Percentiles rank a stretch among this genome's conserved stretches.
phyloP scores from a whole-genome alignment of 2,113 vertebrate species.

The Chaenocephalus aceratus region DNA sequence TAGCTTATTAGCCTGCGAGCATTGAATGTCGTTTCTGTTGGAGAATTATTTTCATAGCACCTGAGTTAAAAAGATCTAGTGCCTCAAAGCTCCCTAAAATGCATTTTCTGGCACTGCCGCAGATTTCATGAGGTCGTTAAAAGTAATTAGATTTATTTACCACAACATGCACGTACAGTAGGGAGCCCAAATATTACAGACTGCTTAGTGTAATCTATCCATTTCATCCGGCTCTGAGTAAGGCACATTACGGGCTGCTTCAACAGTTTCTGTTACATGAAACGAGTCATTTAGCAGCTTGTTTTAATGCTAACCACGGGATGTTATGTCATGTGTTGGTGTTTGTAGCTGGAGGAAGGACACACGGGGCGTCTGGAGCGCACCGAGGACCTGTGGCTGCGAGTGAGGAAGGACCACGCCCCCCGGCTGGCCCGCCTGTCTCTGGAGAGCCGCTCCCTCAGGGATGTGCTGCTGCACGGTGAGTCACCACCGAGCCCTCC shows the following conservation, averaged over 20 bases:
- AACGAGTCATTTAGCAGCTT: neutral
- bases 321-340: constrained; percentile 24
- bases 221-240: too few species aligned
- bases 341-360: constrained; percentile 91
- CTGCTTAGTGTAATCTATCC: too few species aligned
- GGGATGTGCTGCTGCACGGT: constrained; percentile 94
- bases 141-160: too few species aligned
- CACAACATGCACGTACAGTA: too few species aligned
- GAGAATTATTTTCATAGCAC: too few species aligned
- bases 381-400: constrained; percentile 97
- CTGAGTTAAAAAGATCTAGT: too few species aligned
- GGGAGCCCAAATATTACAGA: too few species aligned
- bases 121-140: too few species aligned
- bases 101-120: too few species aligned
- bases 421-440: constrained; percentile 95
- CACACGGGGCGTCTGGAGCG: constrained; percentile 96
- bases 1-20: too few species aligned
- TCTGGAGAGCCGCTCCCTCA: constrained; percentile 94
- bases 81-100: too few species aligned
- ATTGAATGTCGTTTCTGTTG: too few species aligned
- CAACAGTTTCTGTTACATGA: neutral
- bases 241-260: neutral
- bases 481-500: neutral
- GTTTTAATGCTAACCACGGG: constrained; percentile 7
- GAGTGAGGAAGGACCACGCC: constrained; percentile 96